Evolutionary conservation across 1,140 invertebrate species (phyloP), one percentile per base, ranked within the genome.

Genomic region (Zaprionus nigranus): DNA sequence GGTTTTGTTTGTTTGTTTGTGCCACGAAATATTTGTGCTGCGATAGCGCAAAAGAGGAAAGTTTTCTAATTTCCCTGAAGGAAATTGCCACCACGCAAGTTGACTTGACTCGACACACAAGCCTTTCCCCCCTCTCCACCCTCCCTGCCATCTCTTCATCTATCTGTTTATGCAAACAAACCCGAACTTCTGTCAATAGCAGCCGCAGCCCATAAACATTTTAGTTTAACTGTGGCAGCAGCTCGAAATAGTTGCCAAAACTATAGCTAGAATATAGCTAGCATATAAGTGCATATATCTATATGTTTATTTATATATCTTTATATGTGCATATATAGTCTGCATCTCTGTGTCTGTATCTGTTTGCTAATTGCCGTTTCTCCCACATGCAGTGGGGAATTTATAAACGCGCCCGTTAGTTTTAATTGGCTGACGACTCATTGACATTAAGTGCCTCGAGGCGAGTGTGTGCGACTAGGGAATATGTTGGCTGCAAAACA

Each of bases 41-140:
- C 66, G 66, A 75, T 73, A 80, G 77, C 81, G 67, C 22, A 87
- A 38, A 13, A 38, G 46, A 61, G 59, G 4, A 62, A 84, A 84
- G 77, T 88, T 88, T 88, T 84, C 85, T 81, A 88, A 88, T 88
- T 90, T 88, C 78, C 85, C 81, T 49, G 20, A 79, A 84, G 84
- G 75, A 88, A 88, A 90, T 84, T 68, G 71, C 54, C 63, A 38
- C 51, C 63, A 38, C 34, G 34, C 46, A 74, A 73, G 58, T 73
- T 78, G 59, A 65, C 51, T 58, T 40, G 38, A 15, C 49, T 36
- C 60, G 24, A n/a, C 20, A n/a, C 17, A n/a, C 59, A 80, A 74
- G 64, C 73, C 68, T 68, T 74, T 34, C 2, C 30, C 30, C 2
- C 30, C 30, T 5, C 5, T 5, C 5, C 0, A 3, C 30, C 9